These are phyloP conservation scores for Phycodurus eques DNA, from an alignment of 2,113 vertebrate species.

Conservation along the genomic window DNA sequence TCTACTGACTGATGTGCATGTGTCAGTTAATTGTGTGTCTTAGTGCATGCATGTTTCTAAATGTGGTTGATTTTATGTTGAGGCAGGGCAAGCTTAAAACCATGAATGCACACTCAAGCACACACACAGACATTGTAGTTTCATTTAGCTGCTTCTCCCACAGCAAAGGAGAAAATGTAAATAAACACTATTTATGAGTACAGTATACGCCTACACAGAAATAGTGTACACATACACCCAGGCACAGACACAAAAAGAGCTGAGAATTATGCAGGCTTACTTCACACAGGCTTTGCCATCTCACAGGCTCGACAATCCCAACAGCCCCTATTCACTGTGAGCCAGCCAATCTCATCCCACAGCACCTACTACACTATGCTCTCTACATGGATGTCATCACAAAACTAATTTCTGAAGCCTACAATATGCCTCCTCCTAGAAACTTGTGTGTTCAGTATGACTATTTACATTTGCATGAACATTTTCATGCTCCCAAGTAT, in stretches of 20 bases:
- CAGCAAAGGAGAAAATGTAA: conserved; percentile 2
- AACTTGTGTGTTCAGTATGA: background rate
- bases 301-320: conserved; percentile 15
- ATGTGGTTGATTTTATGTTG: background rate
- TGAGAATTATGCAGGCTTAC: conserved; percentile 13
- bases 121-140: background rate
- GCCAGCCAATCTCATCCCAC: background rate
- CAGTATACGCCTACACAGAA: conserved; percentile 18
- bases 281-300: conserved; percentile 27
- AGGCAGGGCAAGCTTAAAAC: background rate
- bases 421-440: background rate
- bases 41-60: background rate
- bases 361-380: background rate
- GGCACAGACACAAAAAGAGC: conserved; percentile 6
- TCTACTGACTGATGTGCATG: background rate
- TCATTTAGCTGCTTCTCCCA: conserved; percentile 7
- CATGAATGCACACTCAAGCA: background rate
- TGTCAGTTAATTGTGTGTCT: background rate
- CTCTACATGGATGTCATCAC: conserved; percentile 1
- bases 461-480: background rate
- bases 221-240: background rate
- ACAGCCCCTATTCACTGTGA: conserved; percentile 1
- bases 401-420: background rate
- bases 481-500: background rate
- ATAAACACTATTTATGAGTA: conserved; percentile 14